Evolutionary conservation across 2,888 invertebrate genomes (phyloP), one percentile per base, ranked within the genome.

Genomic region (Cyrtodaria siliqua): DNA sequence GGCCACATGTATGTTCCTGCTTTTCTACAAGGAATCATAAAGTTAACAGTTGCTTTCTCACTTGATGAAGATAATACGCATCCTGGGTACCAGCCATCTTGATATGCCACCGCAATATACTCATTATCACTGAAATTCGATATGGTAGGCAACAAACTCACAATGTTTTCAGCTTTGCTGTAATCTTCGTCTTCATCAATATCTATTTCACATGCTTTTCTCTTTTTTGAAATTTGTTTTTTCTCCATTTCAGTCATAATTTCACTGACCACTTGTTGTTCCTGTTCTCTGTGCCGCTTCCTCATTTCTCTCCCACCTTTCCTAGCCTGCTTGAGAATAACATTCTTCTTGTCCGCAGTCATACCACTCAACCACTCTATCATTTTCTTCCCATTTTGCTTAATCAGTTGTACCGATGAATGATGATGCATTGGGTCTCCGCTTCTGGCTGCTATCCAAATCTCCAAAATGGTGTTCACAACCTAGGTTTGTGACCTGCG

Each of bases 71-170:
- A n/a, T 1, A 6, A 20, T 20, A 68, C 59, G 40, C 12, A n/a
- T 12, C 67, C 67, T 26, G 67, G 59, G 24, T 68, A 59, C 59
- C 67, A 59, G 14, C 18, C 40, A 18, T 68, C 67, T 38, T 68
- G 59, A n/a, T 68, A 68, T 0, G 67, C 67, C 14, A 68, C 52
- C 2, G 40, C 38, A 2, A 68, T 52, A 52, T 68, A 68, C 2
- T 52, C 52, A 8, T 68, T 68, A 23, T 49, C 59, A 18, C 20
- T 40, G 18, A 67, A 20, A 6, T n/a, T n/a, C 3, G 4, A 14
- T 18, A 26, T 20, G 1, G 16, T 14, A 47, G 27, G 47, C 2
- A 60, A 18, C n/a, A n/a, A n/a, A n/a, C n/a, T n/a, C n/a, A n/a
- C n/a, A n/a, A n/a, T n/a, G n/a, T n/a, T n/a, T n/a, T n/a, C n/a